Evolutionary conservation across 2,888 invertebrate genomes (phyloP).

Genomic region (Serripes groenlandicus): DNA sequence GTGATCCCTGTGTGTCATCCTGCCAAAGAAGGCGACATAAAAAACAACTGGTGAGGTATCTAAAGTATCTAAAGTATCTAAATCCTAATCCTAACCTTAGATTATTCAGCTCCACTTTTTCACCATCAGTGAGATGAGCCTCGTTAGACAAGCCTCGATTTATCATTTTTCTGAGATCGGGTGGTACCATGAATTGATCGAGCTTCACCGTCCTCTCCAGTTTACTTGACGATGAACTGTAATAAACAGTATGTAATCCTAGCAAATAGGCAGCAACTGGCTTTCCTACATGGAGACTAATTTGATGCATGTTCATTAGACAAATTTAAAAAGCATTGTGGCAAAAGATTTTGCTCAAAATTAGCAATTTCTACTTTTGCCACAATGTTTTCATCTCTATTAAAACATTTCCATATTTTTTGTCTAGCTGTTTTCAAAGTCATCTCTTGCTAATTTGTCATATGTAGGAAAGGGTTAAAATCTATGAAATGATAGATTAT

Average conservation of each 20-base stretch:
- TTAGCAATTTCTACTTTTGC: not conserved
- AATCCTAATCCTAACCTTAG: conserved; percentile 70
- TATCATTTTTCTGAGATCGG: conserved; percentile 68
- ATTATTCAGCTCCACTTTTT: conserved; percentile 60
- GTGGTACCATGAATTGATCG: conserved; percentile 60
- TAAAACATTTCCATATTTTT: too few species aligned
- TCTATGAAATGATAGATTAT: too few species aligned
- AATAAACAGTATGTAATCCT: too few species aligned
- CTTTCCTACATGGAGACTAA: not conserved
- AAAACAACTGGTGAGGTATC: not conserved
- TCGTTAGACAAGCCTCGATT: conserved; percentile 70
- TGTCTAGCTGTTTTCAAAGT: too few species aligned
- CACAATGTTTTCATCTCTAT: not conserved
- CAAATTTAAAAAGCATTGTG: not conserved
- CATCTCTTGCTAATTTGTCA: too few species aligned
- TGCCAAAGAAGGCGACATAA: too few species aligned
- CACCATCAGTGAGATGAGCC: conserved; percentile 56
- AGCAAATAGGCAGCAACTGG: not conserved
- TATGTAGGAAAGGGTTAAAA: conserved; percentile 1
- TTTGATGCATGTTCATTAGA: not conserved
- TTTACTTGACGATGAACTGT: conserved; percentile 43
- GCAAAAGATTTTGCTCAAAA: not conserved
- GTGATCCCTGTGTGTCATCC: too few species aligned
- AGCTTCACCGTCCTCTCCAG: conserved; percentile 69
- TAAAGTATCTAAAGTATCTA: not conserved